Base-by-base conservation (phyloP, 1,140 invertebrate genomes). In the Samia ricini region DNA sequence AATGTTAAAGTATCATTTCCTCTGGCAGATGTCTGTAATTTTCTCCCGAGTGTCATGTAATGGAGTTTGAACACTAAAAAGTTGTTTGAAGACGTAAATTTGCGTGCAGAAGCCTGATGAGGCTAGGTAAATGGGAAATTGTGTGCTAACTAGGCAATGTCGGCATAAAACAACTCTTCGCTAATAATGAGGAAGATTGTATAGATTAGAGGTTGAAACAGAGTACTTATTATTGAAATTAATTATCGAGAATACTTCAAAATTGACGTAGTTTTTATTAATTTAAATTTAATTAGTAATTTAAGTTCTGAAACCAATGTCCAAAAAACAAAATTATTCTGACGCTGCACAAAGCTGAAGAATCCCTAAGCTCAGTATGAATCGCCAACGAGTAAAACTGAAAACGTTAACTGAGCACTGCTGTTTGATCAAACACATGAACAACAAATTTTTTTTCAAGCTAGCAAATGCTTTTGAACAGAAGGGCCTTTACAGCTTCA, bases 111-210 rank as follows among this genome's bases (percentile, higher is more conserved):
- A 24, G 60, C 48, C 36, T 64, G 66, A 78, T 74, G 79, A 76
- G 82, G 64, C 72, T 71, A 76, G 73, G 69, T 83, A 81, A 86
- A 83, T 85, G 83, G 85, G 85, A 88, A 88, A 88, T 88, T 86
- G 85, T 88, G 77, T 76, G 80, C 83, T 85, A 86, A 88, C 81
- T 85, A 80, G 74, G 64, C 80, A 79, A 76, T 79, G 82, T 67
- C 66, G 83, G 82, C 82, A 86, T 88, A 85, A 86, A 88, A 88
- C 85, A 88, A 88, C 85, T 86, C 85, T 82, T 86, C 83, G 81
- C 85, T 88, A 84, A 88, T 88, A 86, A 88, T 86, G 83, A 88
- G 83, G 79, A 79, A 85, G 81, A 79, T 72, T 71, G 69, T 50
- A 71, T 66, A 88, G 85, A 68, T 66, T 72, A 79, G 26, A 42